A percentile compares a stretch with the other conserved stretches of the same genome.
phyloP scores from a whole-genome alignment of 2,797 vertebrate genomes.

The Danio choprae region DNA sequence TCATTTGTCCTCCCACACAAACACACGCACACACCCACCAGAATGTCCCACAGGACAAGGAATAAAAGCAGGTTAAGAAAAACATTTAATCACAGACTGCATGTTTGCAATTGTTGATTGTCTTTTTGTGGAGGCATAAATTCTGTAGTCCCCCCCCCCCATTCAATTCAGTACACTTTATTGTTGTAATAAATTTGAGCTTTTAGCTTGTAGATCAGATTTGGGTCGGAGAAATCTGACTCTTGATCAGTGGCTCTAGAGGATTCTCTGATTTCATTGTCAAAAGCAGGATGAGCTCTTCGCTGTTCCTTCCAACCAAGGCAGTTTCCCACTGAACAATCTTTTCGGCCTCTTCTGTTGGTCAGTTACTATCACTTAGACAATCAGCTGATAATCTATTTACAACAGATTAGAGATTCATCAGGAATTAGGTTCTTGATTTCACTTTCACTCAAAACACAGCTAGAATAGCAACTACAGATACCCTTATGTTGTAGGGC shows the following conservation, averaged over 20 bases:
- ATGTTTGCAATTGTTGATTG: conserved; percentile 1
- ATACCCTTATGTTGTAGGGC: conserved; percentile 27
- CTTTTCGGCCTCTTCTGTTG: conserved; percentile 16
- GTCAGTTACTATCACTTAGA: conserved; percentile 4
- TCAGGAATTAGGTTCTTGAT: conserved; percentile 35
- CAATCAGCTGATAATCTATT: neutral
- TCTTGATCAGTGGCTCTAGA: conserved; percentile 43
- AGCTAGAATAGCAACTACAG: neutral
- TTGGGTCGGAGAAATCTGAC: conserved; percentile 49
- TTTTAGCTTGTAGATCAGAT: conserved; percentile 22
- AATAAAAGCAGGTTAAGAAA: neutral
- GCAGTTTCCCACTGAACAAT: conserved; percentile 13
- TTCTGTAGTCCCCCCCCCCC: too few relatives aligned
- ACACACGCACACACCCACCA: conserved; percentile 14
- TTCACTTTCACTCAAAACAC: conserved; percentile 19
- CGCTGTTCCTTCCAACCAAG: neutral
- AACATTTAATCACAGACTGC: neutral
- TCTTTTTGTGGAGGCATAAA: neutral
- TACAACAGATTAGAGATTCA: conserved; percentile 36
- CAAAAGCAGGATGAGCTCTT: conserved; percentile 43
- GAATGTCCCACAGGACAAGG: neutral
- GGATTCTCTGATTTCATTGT: conserved; percentile 51
- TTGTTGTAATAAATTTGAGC: conserved; percentile 18
- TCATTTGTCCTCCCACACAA: conserved; percentile 17
- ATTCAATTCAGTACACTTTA: conserved; percentile 5